Evolutionary conservation across 2,888 invertebrate species (phyloP).

Genomic region (Prionchulus punctatus): DNA sequence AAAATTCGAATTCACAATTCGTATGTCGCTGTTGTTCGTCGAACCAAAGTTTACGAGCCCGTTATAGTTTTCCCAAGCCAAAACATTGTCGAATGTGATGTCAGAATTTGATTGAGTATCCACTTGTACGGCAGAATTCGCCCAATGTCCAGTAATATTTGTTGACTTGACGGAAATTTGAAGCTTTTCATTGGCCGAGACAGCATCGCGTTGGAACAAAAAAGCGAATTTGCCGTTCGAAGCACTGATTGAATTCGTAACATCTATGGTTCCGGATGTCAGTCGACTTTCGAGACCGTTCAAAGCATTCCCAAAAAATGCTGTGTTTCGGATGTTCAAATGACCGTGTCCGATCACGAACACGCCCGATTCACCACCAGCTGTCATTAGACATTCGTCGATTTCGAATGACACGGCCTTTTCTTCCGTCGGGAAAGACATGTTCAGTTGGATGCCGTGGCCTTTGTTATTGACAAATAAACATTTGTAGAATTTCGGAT

Average conservation of each 20-base stretch:
- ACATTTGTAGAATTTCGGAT: neutral
- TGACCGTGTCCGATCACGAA: neutral
- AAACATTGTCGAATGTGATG: neutral
- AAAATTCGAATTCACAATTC: neutral
- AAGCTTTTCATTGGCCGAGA: neutral
- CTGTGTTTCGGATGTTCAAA: neutral
- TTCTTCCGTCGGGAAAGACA: neutral
- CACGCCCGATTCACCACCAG: no score
- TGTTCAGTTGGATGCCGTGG: neutral
- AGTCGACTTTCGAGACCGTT: neutral
- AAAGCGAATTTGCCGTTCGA: neutral
- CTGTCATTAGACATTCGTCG: neutral
- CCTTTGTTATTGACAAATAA: neutral
- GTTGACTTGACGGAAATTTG: neutral
- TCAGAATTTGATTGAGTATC: neutral
- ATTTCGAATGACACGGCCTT: neutral
- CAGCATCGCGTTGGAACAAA: neutral
- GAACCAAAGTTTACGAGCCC: neutral
- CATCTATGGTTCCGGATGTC: neutral
- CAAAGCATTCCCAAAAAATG: neutral
- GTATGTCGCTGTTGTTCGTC: neutral
- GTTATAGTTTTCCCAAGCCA: conserved; percentile 7
- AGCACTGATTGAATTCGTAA: neutral
- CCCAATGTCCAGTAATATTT: conserved; percentile 7
- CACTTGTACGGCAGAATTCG: neutral